phyloP scores from a whole-genome alignment of 2,113 vertebrate species.

The Cettia cetti region DNA sequence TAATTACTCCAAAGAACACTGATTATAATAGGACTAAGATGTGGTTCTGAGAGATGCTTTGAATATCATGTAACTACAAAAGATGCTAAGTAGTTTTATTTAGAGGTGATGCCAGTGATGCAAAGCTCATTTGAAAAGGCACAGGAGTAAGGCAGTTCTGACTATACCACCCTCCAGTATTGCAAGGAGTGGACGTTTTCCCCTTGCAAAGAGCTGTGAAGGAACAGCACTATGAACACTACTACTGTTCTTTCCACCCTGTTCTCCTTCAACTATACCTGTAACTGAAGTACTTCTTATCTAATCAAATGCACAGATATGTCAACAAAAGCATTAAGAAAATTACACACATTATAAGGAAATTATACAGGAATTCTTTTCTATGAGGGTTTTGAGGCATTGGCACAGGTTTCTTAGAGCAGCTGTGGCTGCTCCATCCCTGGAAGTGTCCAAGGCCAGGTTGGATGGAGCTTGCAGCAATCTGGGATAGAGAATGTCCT shows the following conservation, averaged over 20 bases:
- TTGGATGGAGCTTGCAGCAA: background rate
- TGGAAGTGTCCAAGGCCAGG: background rate
- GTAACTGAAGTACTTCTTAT: background rate
- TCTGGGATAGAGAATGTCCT: background rate
- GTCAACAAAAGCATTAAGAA: background rate
- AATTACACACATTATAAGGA: background rate
- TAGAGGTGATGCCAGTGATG: background rate
- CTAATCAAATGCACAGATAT: background rate
- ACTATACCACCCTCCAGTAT: rapidly evolving
- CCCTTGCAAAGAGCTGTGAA: background rate
- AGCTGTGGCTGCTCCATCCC: background rate
- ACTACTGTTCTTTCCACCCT: background rate
- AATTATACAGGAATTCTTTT: background rate
- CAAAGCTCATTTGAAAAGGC: background rate
- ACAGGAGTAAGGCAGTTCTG: background rate
- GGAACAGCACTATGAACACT: background rate
- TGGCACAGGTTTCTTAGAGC: background rate
- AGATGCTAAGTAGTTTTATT: background rate
- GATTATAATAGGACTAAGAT: background rate
- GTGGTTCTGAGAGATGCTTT: background rate
- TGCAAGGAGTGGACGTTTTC: background rate
- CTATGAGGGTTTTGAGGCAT: background rate
- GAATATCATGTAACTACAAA: background rate
- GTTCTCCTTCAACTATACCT: background rate
- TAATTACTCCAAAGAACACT: background rate